These are phyloP conservation scores for Eristalinus aeneus DNA, from an alignment of 2,888 invertebrate species.

Conservation along the genomic window DNA sequence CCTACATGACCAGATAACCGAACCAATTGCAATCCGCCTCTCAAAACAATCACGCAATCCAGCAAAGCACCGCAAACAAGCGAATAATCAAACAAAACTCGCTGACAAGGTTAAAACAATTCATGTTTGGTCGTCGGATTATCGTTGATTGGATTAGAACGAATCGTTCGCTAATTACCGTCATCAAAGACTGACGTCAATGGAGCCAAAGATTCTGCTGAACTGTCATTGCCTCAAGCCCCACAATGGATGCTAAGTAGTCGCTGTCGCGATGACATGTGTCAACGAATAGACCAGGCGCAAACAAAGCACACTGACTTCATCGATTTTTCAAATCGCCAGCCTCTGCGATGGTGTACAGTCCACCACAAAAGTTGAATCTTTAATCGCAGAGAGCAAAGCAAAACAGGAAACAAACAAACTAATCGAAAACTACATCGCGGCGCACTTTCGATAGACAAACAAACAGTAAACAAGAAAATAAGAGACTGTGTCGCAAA, in stretches of 20 bases:
- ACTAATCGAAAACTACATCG: background rate
- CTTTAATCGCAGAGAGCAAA: background rate
- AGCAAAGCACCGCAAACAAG: background rate
- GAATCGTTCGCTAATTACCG: background rate
- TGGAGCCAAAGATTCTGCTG: background rate
- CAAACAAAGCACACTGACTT: background rate
- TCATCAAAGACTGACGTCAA: background rate
- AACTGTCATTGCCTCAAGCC: background rate
- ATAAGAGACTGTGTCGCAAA: background rate
- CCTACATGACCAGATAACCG: background rate
- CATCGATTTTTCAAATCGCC: background rate
- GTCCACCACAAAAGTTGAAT: background rate
- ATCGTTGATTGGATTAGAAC: background rate
- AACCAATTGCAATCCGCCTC: background rate
- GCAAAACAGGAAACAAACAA: background rate
- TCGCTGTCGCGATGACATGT: background rate
- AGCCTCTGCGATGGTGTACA: background rate
- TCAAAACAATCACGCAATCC: background rate
- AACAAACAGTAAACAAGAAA: background rate
- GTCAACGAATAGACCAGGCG: background rate
- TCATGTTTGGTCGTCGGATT: background rate
- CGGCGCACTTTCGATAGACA: background rate
- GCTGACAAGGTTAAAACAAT: background rate
- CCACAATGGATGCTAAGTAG: background rate
- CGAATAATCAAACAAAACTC: background rate